Base-by-base conservation (phyloP, 2,113 vertebrate species). In the Phalacrocorax aristotelis region DNA sequence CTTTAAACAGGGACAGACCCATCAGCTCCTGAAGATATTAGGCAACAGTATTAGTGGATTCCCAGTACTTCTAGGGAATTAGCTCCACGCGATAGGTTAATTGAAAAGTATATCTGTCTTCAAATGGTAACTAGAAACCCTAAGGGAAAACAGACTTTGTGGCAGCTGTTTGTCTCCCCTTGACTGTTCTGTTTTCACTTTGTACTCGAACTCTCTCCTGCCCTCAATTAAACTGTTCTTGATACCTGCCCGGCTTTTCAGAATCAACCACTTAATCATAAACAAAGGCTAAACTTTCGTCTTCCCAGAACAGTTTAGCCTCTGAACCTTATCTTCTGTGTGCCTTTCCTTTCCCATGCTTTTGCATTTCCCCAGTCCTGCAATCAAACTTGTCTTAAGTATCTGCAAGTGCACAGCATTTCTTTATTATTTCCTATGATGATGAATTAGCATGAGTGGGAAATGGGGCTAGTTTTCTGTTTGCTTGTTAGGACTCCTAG, bases 181-280 rank as follows among this genome's bases (percentile, higher is more conserved):
- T 40, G 3, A 72, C 77, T 97, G 79, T 64, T 94, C 54, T 84
- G 69, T 87, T 95, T 95, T 90, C 71, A 23, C 85, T 91, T 91
- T 80, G 55, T 81, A 75, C 58, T 95, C 49, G 66, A 66, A 85
- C 86, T 96, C 81, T 77, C 54, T 87, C 61, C 83, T 96, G 90
- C 90, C 91, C 89, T 88, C 91, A 94, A 18, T 95, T 97, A 95
- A 95, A 77, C 87, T 85, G 62, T 94, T 95, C 77, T 88, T 95
- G 83, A 85, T 96, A 96, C 84, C 54, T 95, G 85, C 58, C 71
- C 2, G 2, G 52, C 62, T 95, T 95, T 61, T 25, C 80, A 93
- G 79, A 89, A 74, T 89, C 86, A 96, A 49, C n/a, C 52, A 60
- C 62, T 89, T 95, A 81, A 95, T 95, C 84, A 91, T 26, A 95